Percentiles rank a stretch among this genome's conserved stretches.
phyloP scores from a whole-genome alignment of 2,113 vertebrate genomes.

The Carlito syrichta region DNA sequence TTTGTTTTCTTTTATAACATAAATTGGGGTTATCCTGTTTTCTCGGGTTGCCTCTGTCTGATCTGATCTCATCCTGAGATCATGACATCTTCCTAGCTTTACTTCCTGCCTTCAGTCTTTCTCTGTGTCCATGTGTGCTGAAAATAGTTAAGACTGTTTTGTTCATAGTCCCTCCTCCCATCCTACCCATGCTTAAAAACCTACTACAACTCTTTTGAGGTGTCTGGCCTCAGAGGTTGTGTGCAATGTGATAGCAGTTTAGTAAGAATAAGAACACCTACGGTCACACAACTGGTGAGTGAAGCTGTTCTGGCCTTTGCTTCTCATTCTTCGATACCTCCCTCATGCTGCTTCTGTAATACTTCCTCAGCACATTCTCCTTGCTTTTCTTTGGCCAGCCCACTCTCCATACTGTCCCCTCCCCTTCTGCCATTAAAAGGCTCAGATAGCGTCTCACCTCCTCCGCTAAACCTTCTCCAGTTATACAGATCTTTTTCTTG shows the following conservation, averaged over 20 bases:
- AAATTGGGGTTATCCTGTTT: not conserved
- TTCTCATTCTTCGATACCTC: rapidly evolving
- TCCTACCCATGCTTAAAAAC: not conserved
- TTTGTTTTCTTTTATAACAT: not conserved
- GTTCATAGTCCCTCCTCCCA: not conserved
- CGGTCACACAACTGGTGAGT: not conserved
- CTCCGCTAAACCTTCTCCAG: not conserved
- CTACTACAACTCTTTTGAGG: not conserved
- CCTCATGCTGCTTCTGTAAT: rapidly evolving
- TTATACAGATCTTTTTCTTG: not conserved
- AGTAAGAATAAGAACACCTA: not conserved
- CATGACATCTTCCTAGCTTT: not conserved
- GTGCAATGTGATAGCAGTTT: not conserved
- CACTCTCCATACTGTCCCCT: not conserved
- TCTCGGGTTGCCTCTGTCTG: not conserved
- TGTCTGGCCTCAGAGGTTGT: not conserved
- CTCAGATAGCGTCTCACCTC: not conserved
- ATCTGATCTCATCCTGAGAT: not conserved
- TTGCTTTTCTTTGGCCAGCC: not conserved
- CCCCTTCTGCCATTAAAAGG: not conserved
- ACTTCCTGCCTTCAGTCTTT: not conserved
- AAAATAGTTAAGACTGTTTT: not conserved
- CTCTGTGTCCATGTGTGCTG: not conserved
- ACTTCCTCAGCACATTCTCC: not conserved
- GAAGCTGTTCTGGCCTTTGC: not conserved